Evolutionary conservation across 2,797 vertebrate species (phyloP), one percentile per base, ranked within the genome.

Genomic region (Nasua narica): DNA sequence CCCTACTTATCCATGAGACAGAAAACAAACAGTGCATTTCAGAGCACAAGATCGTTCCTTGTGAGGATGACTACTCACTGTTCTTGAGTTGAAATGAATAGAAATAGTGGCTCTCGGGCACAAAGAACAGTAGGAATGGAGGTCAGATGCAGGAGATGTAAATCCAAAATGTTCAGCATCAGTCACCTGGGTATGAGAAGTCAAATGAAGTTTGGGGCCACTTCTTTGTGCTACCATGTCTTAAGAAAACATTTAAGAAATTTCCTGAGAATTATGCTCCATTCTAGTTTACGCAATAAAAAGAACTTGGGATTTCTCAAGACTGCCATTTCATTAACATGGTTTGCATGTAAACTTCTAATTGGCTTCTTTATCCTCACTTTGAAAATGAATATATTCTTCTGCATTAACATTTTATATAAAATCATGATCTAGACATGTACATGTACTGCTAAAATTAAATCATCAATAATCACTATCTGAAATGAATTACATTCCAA

Each of bases 391-490:
- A 98, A 98, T 96, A 97, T 86, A 96, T 97, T 98, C 84, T 46
- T 84, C 65, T 88, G 65, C 76, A 97, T 98, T 98, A 98, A 97
- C 97, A 98, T 98, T 98, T 98, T 98, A 98, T 98, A 98, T 98
- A 98, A 98, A 99, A 98, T 79, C 96, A 96, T 98, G 97, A 98
- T 98, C 98, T 98, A 98, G 98, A 99, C 99, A 98, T 99, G 99
- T 99, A 99, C 99, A 99, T 99, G 99, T 99, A 99, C 98, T 98
- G 95, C 98, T 98, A 97, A 99, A 99, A 99, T 99, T 99, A 99
- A 99, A 99, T 99, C 99, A 99, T 99, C 99, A 99, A 99, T 99
- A 99, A 99, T 99, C 99, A 99, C 99, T 99, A 99, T 99, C 99
- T 99, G 98, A 99, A 99, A 99, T 99, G 99, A 99, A 99, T 99